These are phyloP conservation scores for Oreocharis arfaki DNA, from an alignment of 2,113 vertebrate genomes.

Conservation along the genomic window DNA sequence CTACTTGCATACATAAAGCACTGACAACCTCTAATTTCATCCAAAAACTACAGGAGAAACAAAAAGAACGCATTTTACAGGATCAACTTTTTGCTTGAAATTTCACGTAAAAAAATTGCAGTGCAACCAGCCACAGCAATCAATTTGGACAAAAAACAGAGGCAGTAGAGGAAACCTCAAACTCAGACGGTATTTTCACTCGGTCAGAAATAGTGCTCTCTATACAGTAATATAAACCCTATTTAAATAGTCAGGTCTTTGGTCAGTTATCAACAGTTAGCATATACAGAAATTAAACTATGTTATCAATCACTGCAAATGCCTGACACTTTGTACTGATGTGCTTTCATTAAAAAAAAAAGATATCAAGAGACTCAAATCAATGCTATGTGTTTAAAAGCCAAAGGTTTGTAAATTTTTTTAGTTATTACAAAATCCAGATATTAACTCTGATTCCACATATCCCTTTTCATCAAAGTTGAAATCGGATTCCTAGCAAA, in stretches of 20 bases:
- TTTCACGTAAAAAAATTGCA: not conserved
- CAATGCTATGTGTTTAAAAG: not conserved
- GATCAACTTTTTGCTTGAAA: not conserved
- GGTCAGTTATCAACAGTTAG: not conserved
- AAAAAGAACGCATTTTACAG: not conserved
- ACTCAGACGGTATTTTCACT: not conserved
- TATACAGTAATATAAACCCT: not conserved
- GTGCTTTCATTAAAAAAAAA: not conserved
- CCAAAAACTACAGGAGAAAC: not conserved
- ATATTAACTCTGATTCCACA: not conserved
- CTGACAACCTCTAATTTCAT: not conserved
- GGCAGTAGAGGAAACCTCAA: not conserved
- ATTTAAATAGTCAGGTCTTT: not conserved
- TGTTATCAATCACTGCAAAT: not conserved
- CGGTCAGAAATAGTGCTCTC: not conserved
- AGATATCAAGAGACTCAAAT: not conserved
- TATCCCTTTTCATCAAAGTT: not conserved
- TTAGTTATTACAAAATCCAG: not conserved
- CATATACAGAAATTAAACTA: not conserved
- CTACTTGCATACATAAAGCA: not conserved
- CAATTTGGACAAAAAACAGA: not conserved
- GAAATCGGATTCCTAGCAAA: not conserved
- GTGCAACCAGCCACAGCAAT: not conserved
- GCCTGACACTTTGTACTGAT: not conserved
- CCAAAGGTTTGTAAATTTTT: not conserved